Conservation (phyloP, 2,113 vertebrate species). For the Physeter macrocephalus region DNA sequence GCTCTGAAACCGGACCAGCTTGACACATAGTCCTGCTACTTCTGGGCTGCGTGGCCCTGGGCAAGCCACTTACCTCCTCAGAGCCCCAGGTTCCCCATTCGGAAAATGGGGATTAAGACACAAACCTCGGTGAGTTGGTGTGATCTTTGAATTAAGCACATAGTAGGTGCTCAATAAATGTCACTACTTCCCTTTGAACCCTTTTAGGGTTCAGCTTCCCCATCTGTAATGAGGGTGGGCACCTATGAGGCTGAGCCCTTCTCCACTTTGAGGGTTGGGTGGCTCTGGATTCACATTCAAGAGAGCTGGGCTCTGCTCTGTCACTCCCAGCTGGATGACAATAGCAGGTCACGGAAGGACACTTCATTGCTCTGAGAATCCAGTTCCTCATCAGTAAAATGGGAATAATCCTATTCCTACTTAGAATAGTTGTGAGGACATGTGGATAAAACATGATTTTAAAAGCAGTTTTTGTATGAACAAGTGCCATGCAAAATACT, state of each 20-base stretch:
- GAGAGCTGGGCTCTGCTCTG: neutral
- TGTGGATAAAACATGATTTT: neutral
- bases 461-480: neutral
- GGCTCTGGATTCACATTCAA: neutral
- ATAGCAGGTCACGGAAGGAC: neutral
- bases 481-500: neutral
- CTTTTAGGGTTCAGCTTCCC: neutral
- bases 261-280: neutral
- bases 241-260: fast-evolving
- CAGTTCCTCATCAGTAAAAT: neutral
- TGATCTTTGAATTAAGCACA: neutral
- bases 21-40: neutral
- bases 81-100: neutral
- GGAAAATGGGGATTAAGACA: neutral
- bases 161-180: neutral
- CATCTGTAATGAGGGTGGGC: too few species aligned
- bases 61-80: neutral
- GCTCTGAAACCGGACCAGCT: neutral
- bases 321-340: neutral
- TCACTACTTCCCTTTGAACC: neutral
- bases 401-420: neutral
- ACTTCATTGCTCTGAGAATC: neutral
- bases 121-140: neutral
- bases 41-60: neutral
- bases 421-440: neutral